Evolutionary conservation across 2,113 vertebrate genomes (phyloP), one percentile per base, ranked within the genome.

Genomic region (Vidua macroura): DNA sequence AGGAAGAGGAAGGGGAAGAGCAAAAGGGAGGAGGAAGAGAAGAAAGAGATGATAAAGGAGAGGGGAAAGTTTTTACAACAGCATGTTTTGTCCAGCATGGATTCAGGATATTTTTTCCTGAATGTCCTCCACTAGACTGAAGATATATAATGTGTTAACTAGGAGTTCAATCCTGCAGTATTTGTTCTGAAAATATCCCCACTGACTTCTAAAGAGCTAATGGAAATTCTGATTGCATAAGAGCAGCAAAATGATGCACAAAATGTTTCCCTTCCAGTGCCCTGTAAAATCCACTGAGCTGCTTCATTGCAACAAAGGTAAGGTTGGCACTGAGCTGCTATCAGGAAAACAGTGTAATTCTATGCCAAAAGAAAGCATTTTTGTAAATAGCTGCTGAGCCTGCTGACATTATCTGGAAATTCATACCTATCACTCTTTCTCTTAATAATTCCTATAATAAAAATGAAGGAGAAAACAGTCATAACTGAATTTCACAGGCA

Each of bases 281-380:
- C 76, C 84, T 93, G 81, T 86, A 46, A 90, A 64, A 92, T 92
- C 76, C 43, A 75, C 80, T 46, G 52, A 94, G 66, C 91, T 92
- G 75, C 78, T 35, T 91, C n/a, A 43, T 63, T 93, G 94, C 51
- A 97, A 89, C 31, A 92, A 86, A 83, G 84, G 69, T 8, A 27
- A 95, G 58, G 28, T 9, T 90, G 78, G 37, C 48, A 20, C 48
- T 58, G 76, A 90, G 49, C 16, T 78, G 41, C 66, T 92, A 69
- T 88, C 52, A 90, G 81, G 88, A 91, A 83, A 94, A 92, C 25
- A 82, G 49, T 86, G 53, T 41, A 80, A 88, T 86, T 96, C 95
- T 79, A 63, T 93, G 96, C 76, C 37, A 87, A 94, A 96, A 94
- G 63, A 95, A 97, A 96, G 88, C 35, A 83, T 94, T 95, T 96